A percentile compares a stretch with the other conserved stretches of the same genome.
Evolutionary conservation across 2,113 vertebrate species (phyloP).

Genomic region (Muntiacus reevesi): DNA sequence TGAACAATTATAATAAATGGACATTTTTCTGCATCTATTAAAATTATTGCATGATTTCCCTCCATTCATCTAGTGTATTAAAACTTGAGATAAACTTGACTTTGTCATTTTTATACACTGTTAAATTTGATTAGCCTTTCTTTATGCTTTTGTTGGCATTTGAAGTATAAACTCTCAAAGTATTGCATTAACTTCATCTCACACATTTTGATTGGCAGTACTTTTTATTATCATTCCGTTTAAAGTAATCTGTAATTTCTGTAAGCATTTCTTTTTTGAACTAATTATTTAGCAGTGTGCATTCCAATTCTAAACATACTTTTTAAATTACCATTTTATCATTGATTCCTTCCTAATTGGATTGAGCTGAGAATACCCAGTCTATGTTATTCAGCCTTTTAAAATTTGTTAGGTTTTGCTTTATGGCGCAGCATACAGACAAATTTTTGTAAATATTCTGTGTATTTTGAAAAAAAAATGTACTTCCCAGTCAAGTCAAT

Average conservation of each 20-base stretch:
- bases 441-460: background rate
- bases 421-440: background rate
- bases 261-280: background rate
- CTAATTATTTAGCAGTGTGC: background rate
- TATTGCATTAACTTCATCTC: background rate
- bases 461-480: background rate
- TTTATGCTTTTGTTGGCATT: slow-evolving; percentile 7
- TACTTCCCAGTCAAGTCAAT: background rate
- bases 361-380: background rate
- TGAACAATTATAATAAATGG: background rate
- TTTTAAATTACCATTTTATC: background rate
- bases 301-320: background rate
- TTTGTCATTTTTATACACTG: background rate
- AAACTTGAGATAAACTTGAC: background rate
- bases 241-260: background rate
- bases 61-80: background rate
- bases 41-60: background rate
- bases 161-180: background rate
- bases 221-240: background rate
- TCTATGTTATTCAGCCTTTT: background rate
- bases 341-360: background rate
- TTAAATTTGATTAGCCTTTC: slow-evolving; percentile 17
- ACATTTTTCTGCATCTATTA: background rate
- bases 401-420: background rate
- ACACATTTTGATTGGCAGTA: background rate